Evolutionary conservation across 30 jellyfish, hydroid and myxozoan species (phyloP).

Genomic region (Hydractinia echinata): DNA sequence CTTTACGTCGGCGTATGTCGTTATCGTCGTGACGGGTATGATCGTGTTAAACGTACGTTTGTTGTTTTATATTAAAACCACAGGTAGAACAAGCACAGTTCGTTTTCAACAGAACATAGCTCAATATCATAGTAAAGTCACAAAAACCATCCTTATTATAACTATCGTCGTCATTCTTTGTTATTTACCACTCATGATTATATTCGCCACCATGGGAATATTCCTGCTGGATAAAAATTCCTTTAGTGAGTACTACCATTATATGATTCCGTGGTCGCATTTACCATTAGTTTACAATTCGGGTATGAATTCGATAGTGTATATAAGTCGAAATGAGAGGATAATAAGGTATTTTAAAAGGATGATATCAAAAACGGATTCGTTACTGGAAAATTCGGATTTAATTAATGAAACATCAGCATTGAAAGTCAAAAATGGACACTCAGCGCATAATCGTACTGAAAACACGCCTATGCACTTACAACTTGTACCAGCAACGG

Average conservation of each 20-base stretch:
- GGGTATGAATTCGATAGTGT: constrained; percentile 17
- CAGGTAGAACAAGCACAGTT: background rate
- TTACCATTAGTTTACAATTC: background rate
- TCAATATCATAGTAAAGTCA: constrained; percentile 11
- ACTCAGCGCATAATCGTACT: no score
- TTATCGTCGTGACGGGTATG: background rate
- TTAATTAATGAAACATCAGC: no score
- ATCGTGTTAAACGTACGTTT: constrained; percentile 1
- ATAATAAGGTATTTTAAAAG: background rate
- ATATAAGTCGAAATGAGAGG: background rate
- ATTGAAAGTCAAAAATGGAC: no score
- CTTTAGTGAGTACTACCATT: background rate
- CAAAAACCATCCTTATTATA: constrained; percentile 5
- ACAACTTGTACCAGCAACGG: no score
- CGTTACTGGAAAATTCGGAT: background rate
- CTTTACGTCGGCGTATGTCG: background rate
- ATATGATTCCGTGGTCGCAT: constrained; percentile 16
- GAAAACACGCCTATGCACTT: no score
- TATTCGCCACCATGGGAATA: background rate
- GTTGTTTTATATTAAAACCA: background rate
- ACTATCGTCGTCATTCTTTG: constrained; percentile 5
- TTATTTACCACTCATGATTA: background rate
- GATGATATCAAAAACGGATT: background rate
- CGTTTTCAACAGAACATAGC: background rate
- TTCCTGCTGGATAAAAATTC: background rate